These are phyloP conservation scores for Plectrocnemia conspersa DNA, from an alignment of 1,140 invertebrate genomes.

Conservation along the genomic window DNA sequence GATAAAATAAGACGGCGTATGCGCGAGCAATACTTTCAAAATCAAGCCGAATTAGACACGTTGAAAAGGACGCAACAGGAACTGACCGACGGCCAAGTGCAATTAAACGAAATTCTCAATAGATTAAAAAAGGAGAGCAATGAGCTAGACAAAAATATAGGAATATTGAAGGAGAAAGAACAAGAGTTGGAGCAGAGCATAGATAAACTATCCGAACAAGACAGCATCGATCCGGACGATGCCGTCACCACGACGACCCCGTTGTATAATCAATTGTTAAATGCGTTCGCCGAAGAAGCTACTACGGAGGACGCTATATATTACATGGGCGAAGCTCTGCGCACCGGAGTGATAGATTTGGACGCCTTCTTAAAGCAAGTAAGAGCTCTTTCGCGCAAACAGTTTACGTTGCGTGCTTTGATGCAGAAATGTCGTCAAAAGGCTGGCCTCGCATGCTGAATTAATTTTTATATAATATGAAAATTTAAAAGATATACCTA, in stretches of 20 bases:
- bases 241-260: conserved; percentile 95
- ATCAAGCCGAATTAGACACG: conserved; percentile 88
- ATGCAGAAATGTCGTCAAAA: conserved; percentile 97
- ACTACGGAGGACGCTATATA: conserved; percentile 98
- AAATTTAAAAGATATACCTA: background rate
- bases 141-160: conserved; percentile 81
- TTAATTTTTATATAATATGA: background rate
- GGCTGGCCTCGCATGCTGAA: conserved; percentile 72
- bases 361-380: conserved; percentile 97
- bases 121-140: conserved; percentile 79
- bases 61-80: conserved; percentile 85
- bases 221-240: conserved; percentile 88
- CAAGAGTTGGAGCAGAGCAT: conserved; percentile 79
- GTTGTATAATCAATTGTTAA: conserved; percentile 93
- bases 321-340: conserved; percentile 93
- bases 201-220: conserved; percentile 70
- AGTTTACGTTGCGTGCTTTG: conserved; percentile 91
- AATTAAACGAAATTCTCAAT: conserved; percentile 76
- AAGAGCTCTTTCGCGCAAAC: conserved; percentile 86
- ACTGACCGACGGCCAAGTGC: conserved; percentile 76
- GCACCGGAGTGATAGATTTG: conserved; percentile 88
- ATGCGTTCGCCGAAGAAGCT: conserved; percentile 95
- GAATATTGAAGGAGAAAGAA: conserved; percentile 78
- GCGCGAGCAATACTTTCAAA: conserved; percentile 84
- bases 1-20: conserved; percentile 85